These are phyloP conservation scores for Apteryx mantelli DNA, from an alignment of 2,113 vertebrate species.

Conservation along the genomic window DNA sequence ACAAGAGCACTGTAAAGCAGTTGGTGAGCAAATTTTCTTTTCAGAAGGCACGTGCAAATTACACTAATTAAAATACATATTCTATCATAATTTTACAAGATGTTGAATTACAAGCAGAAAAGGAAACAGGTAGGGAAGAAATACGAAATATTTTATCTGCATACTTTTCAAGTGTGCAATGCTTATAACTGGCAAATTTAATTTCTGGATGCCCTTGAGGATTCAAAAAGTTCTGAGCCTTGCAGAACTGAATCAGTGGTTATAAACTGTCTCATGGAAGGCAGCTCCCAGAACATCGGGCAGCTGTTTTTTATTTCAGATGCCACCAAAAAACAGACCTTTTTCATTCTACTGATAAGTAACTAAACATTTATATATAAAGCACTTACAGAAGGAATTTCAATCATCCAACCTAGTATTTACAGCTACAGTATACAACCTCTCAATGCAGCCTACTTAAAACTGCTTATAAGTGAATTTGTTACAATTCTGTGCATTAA, in stretches of 20 bases:
- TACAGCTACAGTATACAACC: slow-evolving; percentile 21
- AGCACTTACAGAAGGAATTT: slow-evolving; percentile 30
- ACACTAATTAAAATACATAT: background rate
- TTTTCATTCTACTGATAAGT: slow-evolving; percentile 46
- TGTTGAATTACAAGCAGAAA: background rate
- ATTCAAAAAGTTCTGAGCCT: background rate
- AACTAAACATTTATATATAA: slow-evolving; percentile 45
- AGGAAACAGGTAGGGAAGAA: background rate
- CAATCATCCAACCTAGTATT: slow-evolving; percentile 6
- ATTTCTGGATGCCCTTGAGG: background rate
- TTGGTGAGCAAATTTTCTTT: background rate
- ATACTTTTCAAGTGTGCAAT: background rate
- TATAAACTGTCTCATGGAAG: background rate
- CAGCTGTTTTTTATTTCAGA: slow-evolving; percentile 50
- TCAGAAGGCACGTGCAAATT: background rate
- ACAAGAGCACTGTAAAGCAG: background rate
- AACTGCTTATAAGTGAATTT: slow-evolving; percentile 7
- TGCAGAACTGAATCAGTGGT: background rate
- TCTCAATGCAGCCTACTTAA: background rate
- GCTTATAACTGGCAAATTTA: background rate
- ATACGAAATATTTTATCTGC: background rate
- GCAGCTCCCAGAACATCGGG: background rate
- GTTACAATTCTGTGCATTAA: slow-evolving; percentile 4
- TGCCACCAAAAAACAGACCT: background rate
- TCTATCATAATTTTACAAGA: background rate